Evolutionary conservation across 2,113 vertebrate species (phyloP), one percentile per base, ranked within the genome.

Genomic region (Rhinopomastus cyanomelas): DNA sequence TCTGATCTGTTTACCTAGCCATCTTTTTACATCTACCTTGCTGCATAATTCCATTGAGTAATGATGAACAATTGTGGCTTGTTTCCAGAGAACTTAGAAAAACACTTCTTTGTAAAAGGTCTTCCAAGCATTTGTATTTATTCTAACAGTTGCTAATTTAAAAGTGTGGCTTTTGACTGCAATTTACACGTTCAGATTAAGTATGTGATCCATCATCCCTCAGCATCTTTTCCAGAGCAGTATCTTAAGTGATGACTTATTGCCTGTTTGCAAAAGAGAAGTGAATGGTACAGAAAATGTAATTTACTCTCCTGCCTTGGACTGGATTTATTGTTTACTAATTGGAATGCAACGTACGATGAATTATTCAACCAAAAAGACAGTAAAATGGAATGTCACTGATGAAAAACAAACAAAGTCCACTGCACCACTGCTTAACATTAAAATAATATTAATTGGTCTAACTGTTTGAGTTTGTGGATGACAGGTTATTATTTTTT

Each of bases 301-400:
- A 95, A 94, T 92, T 91, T 94, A 65, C 39, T 96, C 88, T 68
- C 66, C 52, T 81, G 49, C 80, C 86, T 71, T 79, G 69, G 81
- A 85, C 81, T 82, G 87, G 90, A 95, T 92, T 90, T 88, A 87
- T 88, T 93, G 93, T 92, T 97, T 94, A 88, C 69, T 94, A 96
- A 96, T 92, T 96, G 84, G 79, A 90, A 92, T 94, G 85, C 76
- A 81, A 92, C n/a, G 60, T 62, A 53, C 23, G 56, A 82, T 87
- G 64, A 95, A 96, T 88, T 95, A 95, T 88, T 56, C 72, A 90
- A 44, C 51, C 76, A 67, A 92, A 81, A 71, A 75, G 22, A 56
- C 13, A 72, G 59, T 59, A 27, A 92, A 82, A 78, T 27, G 27
- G 23, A 77, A 72, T 80, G 49, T 52, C 75, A 83, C 62, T 60